A percentile compares a stretch with the other conserved stretches of the same genome.
These are phyloP conservation scores for Philereme transversata DNA, from an alignment of 2,888 invertebrate genomes.

Conservation along the genomic window DNA sequence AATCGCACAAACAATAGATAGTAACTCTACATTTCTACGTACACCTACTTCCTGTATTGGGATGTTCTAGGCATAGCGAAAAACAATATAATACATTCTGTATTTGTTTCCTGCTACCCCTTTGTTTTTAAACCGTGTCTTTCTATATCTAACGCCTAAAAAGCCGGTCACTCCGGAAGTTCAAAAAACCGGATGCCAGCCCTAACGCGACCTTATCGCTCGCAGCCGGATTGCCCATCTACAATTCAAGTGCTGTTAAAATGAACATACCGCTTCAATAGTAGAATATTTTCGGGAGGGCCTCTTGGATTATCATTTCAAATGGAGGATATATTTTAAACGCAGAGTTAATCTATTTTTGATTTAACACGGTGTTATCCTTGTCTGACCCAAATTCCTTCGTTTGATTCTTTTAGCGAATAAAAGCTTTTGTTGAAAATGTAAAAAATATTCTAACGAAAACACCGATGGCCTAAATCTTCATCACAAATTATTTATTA, in stretches of 20 bases:
- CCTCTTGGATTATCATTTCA: conserved; percentile 14
- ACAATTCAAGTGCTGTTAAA: conserved; percentile 46
- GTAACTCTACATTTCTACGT: too few relatives aligned
- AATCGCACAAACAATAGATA: too few relatives aligned
- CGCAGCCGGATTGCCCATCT: conserved; percentile 40
- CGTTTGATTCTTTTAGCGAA: too few relatives aligned
- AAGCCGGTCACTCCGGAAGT: conserved; percentile 21
- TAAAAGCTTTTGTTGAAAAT: too few relatives aligned
- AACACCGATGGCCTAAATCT: too few relatives aligned
- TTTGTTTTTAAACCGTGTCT: neutral
- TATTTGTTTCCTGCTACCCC: neutral
- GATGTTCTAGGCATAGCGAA: too few relatives aligned
- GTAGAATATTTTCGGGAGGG: conserved; percentile 13
- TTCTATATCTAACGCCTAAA: neutral
- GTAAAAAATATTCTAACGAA: too few relatives aligned
- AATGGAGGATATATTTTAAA: conserved; percentile 7
- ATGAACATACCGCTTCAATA: conserved; percentile 35
- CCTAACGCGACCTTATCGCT: conserved; percentile 25
- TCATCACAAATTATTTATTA: too few relatives aligned
- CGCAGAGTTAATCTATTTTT: neutral
- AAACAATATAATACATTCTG: too few relatives aligned
- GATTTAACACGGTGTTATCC: too few relatives aligned
- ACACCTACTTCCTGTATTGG: too few relatives aligned
- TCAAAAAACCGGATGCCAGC: conserved; percentile 15
- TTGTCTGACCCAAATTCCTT: too few relatives aligned